A percentile compares a stretch with the other conserved stretches of the same genome.
These are phyloP conservation scores for Tylochromis polylepis DNA, from an alignment of 2,113 vertebrate genomes.

Conservation along the genomic window DNA sequence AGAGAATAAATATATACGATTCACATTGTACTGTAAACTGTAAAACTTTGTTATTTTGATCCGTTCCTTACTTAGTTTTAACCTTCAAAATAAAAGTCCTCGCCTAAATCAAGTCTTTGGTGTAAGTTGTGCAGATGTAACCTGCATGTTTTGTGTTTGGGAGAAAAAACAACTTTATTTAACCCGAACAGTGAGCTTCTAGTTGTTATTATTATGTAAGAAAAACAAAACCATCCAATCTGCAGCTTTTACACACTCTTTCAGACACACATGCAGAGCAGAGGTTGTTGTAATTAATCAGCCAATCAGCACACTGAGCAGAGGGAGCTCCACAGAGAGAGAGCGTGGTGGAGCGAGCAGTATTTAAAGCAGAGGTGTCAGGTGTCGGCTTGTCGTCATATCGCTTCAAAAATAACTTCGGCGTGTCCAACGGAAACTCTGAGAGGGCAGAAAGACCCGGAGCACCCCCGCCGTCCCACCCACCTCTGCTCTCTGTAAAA, in stretches of 20 bases:
- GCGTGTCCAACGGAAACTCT: conserved; percentile 15
- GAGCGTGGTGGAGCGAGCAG: background rate
- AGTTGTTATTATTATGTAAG: background rate
- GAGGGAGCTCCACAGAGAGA: background rate
- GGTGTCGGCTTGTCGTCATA: conserved; percentile 15
- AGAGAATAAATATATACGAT: rapidly evolving
- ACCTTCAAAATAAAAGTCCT: background rate
- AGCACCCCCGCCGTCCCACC: background rate
- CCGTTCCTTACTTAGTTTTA: background rate
- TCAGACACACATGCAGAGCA: background rate
- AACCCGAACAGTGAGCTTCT: background rate
- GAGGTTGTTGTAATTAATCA: background rate
- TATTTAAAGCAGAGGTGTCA: background rate
- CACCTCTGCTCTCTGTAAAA: background rate
- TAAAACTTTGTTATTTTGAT: background rate
- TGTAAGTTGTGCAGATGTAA: background rate
- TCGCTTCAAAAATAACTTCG: conserved; percentile 33
- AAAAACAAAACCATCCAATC: background rate
- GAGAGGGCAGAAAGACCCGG: conserved; percentile 6
- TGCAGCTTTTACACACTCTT: background rate
- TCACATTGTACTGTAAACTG: background rate
- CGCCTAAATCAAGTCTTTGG: background rate
- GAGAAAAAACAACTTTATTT: background rate
- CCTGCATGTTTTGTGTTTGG: background rate
- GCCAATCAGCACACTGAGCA: rapidly evolving